Evolutionary conservation across 1,140 invertebrate species (phyloP).

Genomic region (Neomicropteryx cornuta): DNA sequence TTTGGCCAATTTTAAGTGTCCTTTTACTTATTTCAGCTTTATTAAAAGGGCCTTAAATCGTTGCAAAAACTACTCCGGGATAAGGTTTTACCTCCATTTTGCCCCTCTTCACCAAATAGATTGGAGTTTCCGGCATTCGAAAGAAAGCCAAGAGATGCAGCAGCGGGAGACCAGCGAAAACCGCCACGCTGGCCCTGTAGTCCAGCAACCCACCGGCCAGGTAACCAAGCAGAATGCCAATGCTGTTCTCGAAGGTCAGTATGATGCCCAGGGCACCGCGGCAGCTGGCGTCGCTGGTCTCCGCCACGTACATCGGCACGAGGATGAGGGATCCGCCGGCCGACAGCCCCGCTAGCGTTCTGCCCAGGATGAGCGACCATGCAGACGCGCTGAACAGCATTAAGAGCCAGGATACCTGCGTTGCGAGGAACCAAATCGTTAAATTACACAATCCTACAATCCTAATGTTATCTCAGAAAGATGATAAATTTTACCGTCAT

Average conservation of each 20-base stretch:
- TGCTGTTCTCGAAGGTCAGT: slow-evolving; percentile 37
- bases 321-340: slow-evolving; percentile 35
- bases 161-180: slow-evolving; percentile 22
- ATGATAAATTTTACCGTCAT: background rate
- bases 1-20: background rate
- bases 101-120: slow-evolving; percentile 27
- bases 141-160: slow-evolving; percentile 24
- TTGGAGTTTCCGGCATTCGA: slow-evolving; percentile 37
- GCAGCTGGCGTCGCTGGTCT: slow-evolving; percentile 42
- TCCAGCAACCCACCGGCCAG: slow-evolving; percentile 39
- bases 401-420: slow-evolving; percentile 27
- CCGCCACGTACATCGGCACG: slow-evolving; percentile 45
- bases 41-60: background rate
- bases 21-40: background rate
- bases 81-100: slow-evolving; percentile 20
- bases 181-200: slow-evolving; percentile 31
- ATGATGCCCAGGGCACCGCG: slow-evolving; percentile 45
- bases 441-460: background rate
- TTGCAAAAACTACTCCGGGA: background rate
- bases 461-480: background rate
- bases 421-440: no score
- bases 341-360: slow-evolving; percentile 32
- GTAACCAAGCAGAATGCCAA: slow-evolving; percentile 45
- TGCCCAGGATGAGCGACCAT: slow-evolving; percentile 20
- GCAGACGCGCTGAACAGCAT: slow-evolving; percentile 23